Conservation (phyloP, 2,113 vertebrate genomes). For the Ammospiza caudacuta region DNA sequence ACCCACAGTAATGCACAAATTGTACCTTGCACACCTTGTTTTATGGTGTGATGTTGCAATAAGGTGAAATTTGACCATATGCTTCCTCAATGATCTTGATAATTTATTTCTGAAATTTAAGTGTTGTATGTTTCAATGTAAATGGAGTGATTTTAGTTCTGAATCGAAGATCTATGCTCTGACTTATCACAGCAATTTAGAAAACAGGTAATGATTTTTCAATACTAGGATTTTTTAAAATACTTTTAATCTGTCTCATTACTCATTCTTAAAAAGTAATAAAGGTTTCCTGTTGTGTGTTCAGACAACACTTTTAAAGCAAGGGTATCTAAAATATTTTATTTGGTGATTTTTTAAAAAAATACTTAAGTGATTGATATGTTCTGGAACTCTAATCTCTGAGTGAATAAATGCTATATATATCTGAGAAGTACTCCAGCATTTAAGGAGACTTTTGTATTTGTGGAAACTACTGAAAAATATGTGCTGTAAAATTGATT, state of each 20-base stretch:
- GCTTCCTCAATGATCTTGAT: background rate
- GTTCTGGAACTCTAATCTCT: background rate
- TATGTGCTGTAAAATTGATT: background rate
- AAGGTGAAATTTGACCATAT: background rate
- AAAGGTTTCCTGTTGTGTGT: background rate
- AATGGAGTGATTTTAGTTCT: background rate
- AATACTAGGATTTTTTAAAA: background rate
- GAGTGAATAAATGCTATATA: background rate
- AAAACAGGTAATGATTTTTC: background rate
- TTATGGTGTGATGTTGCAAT: background rate
- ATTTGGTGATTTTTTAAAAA: background rate
- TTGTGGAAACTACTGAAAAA: conserved; percentile 1
- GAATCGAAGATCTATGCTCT: background rate
- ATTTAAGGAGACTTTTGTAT: background rate
- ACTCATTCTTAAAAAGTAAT: background rate
- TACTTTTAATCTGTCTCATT: background rate
- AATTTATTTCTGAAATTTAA: background rate
- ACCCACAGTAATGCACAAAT: background rate
- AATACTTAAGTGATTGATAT: background rate
- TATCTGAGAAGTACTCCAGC: accelerated
- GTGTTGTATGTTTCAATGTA: background rate
- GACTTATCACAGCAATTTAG: background rate
- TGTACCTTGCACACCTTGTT: background rate
- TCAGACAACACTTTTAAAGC: background rate
- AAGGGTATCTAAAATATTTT: background rate